A percentile compares a stretch with the other conserved stretches of the same genome.
Evolutionary conservation across 2,888 invertebrate genomes (phyloP).

Genomic region (Nebria brevicollis): DNA sequence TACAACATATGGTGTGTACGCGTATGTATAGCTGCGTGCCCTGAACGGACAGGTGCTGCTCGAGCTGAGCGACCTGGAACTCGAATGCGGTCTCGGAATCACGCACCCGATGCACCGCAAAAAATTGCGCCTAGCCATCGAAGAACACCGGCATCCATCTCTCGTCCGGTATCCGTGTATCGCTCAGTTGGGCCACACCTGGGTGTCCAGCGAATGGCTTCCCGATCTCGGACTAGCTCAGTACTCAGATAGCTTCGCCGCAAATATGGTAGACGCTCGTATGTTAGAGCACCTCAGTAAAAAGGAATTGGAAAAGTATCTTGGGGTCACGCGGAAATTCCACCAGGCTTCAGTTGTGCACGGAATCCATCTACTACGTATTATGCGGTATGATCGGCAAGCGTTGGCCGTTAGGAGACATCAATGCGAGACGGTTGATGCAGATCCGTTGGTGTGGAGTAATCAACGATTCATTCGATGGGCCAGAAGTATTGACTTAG

Average conservation of each 20-base stretch:
- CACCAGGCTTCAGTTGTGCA: constrained; percentile 95
- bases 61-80: constrained; percentile 89
- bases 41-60: constrained; percentile 84
- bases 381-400: constrained; percentile 92
- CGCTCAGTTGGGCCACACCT: constrained; percentile 87
- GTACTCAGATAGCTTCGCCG: constrained; percentile 88
- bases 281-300: constrained; percentile 93
- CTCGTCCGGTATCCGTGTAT: constrained; percentile 88
- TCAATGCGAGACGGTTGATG: constrained; percentile 87
- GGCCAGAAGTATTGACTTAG: constrained; percentile 92
- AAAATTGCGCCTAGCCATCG: constrained; percentile 91
- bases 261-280: constrained; percentile 91
- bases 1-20: constrained; percentile 50
- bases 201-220: constrained; percentile 94
- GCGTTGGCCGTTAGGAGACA: constrained; percentile 86
- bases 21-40: constrained; percentile 75
- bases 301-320: constrained; percentile 92
- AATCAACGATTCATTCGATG: constrained; percentile 94
- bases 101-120: constrained; percentile 93
- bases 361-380: constrained; percentile 89
- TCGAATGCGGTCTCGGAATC: constrained; percentile 91
- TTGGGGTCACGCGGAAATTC: constrained; percentile 92
- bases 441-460: constrained; percentile 95
- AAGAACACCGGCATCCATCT: constrained; percentile 89
- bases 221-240: constrained; percentile 89